Evolutionary conservation across 2,888 invertebrate species (phyloP), one percentile per base, ranked within the genome.

Genomic region (Subacronicta megacephala): DNA sequence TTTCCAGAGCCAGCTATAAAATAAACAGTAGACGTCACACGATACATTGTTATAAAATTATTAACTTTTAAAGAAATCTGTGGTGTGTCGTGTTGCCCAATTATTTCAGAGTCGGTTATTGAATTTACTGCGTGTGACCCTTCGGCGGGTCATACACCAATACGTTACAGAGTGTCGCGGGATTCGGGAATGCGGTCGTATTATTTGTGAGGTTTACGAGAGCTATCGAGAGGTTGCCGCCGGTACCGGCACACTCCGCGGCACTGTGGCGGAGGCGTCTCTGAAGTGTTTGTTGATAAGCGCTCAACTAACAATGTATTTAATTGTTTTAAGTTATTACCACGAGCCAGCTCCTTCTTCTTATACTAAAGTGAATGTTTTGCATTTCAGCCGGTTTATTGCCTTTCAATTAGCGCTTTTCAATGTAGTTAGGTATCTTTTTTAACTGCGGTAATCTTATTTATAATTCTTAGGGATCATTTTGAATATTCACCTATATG

Each of bases 111-210:
- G 40, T 68, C 64, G 43, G 66, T 70, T 70, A 70, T 74, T 66
- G 71, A 66, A 70, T 74, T 52, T 56, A 72, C 38, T 29, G 75
- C 49, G 38, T 6, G 58, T 74, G 75, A 71, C 74, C 75, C 56
- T 17, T 42, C 33, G 44, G 51, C 33, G 59, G 70, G 69, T 62
- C 64, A 16, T 35, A 63, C 64, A 42, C 70, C 64, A 13, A 69
- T 69, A 69, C 38, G 49, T 69, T 65, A 65, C 47, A 0, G 29
- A 36, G 17, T 46, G 66, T 66, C 58, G 62, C 51, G 51, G 75
- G 72, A 66, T 70, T 74, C 51, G 51, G 66, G 75, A 74, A 74
- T 72, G 72, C 62, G 67, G 66, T 66, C 71, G 59, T 69, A 52
- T 69, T 51, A 69, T 49, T 38, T 45, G 65, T 62, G 46, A 65